These are phyloP conservation scores for Formicarius rufipectus DNA, from an alignment of 2,113 vertebrate species.

Conservation along the genomic window DNA sequence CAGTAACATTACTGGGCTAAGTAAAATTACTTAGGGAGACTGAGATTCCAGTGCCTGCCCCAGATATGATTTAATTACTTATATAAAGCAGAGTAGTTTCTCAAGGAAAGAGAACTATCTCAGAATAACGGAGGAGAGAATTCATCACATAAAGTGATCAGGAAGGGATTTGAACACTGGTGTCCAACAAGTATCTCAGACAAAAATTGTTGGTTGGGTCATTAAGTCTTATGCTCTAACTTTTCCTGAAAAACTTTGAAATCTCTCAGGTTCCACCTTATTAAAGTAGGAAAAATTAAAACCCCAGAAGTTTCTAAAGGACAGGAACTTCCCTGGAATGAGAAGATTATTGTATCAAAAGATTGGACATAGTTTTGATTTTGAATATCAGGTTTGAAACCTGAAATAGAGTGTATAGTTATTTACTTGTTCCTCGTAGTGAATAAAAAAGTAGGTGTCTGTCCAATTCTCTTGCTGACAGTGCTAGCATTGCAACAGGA, in stretches of 20 bases:
- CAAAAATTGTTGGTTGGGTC: not conserved
- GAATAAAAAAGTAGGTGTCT: not conserved
- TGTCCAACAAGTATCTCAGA: not conserved
- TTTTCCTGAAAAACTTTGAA: not conserved
- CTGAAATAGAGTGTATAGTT: not conserved
- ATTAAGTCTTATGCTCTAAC: not conserved
- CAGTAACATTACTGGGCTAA: constrained; percentile 16
- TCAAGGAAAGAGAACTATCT: not conserved
- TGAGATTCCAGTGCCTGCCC: constrained; percentile 12
- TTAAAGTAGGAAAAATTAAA: not conserved
- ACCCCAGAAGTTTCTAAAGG: not conserved
- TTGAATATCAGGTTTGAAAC: not conserved
- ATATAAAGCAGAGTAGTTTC: not conserved
- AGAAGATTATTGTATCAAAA: not conserved
- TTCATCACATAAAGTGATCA: not conserved
- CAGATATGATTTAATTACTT: constrained; percentile 43
- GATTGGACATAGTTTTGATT: not conserved
- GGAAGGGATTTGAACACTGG: not conserved
- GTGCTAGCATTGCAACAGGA: not conserved
- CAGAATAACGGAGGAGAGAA: not conserved
- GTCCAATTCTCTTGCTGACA: not conserved
- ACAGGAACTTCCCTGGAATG: not conserved
- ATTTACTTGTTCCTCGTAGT: not conserved
- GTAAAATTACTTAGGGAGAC: constrained; percentile 25
- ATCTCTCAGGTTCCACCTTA: not conserved